Evolutionary conservation across 2,113 vertebrate genomes (phyloP).

Genomic region (Gavialis gangeticus): DNA sequence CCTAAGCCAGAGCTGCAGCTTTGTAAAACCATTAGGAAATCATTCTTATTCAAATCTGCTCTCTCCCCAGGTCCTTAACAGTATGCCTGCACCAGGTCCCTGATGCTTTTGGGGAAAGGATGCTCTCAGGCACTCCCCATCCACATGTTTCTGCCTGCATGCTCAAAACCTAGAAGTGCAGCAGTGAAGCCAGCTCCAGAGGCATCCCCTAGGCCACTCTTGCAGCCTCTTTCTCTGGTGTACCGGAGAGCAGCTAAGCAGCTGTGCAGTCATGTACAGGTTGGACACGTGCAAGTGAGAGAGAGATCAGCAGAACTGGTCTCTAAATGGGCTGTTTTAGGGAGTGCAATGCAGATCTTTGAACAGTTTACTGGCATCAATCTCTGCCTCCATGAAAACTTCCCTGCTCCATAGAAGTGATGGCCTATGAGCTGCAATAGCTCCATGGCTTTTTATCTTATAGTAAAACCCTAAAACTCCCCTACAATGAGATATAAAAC

Average conservation of each 20-base stretch:
- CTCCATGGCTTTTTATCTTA: not conserved
- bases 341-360: not conserved
- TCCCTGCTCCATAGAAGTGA: not conserved
- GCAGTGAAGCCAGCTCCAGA: too few species aligned
- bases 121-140: too few species aligned
- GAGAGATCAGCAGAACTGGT: not conserved
- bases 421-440: not conserved
- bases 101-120: too few species aligned
- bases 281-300: too few species aligned
- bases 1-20: not conserved
- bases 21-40: not conserved
- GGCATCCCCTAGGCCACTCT: too few species aligned
- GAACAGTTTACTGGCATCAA: not conserved
- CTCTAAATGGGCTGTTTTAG: not conserved
- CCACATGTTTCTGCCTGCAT: too few species aligned
- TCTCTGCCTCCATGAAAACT: not conserved
- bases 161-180: too few species aligned
- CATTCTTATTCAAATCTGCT: not conserved
- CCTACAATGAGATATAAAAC: not conserved
- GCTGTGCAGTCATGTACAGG: too few species aligned
- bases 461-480: not conserved
- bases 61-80: not conserved
- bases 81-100: not conserved
- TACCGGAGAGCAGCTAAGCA: too few species aligned
- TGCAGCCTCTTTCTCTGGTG: too few species aligned